Base-by-base conservation (phyloP, 2,797 vertebrate species). In the Microtus californicus region DNA sequence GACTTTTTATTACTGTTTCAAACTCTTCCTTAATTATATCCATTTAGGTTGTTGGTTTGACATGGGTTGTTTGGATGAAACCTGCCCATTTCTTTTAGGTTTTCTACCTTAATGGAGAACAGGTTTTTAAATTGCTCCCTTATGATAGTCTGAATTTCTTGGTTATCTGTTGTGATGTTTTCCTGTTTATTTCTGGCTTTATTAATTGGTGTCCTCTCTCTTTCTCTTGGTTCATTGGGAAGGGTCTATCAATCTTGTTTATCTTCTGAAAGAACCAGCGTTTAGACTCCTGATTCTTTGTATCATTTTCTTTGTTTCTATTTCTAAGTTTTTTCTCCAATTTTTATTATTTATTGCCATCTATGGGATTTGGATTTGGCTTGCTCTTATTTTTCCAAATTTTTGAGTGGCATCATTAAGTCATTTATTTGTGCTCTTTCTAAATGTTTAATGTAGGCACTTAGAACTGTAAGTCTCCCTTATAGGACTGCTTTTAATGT, bases 361-460 rank as follows among this genome's bases (percentile, higher is more conserved):
- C 63, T 69, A 3, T 69, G 63, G 45, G 21, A 69, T 69, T 69
- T 51, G 13, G 31, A 21, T 86, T 69, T 86, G 63, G 45, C 63
- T 86, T 67, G 82, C 12, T 85, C 82, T 86, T 31, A 13, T 93
- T 82, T 34, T 81, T 74, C 69, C 37, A 88, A 88, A 74, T 43
- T 56, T 73, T 73, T 74, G 69, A 87, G 67, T 40, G 67, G 51
- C 25, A 87, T 74, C n/a, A 87, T 73, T 73, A 87, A 87, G 51
- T 87, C 51, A 87, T 87, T 43, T 59, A 40, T 74, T 59, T 87
- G 86, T 74, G 51, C 17, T 74, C n/a, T 87, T 73, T 87, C 51
- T 74, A 71, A 74, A 59, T 37, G 29, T 74, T 56, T 74, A 74
- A 59, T 74, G 37, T 43, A 74, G 51, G 69, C 27, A 74, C 37